phyloP scores from a whole-genome alignment of 2,797 vertebrate genomes.

The Saxicola maurus region DNA sequence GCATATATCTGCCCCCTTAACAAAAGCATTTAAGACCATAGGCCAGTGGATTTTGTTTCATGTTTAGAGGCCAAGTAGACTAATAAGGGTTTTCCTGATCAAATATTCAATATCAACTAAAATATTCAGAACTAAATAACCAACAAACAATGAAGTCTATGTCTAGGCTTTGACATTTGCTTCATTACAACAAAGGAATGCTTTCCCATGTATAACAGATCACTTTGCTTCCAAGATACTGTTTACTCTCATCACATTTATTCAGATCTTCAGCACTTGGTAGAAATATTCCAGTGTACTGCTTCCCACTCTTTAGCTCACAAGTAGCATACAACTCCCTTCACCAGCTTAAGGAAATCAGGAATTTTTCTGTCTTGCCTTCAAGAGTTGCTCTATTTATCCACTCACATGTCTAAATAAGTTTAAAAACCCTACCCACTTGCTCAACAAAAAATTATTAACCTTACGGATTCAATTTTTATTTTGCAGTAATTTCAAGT shows the following conservation, averaged over 20 bases:
- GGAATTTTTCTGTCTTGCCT: background rate
- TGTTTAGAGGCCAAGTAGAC: background rate
- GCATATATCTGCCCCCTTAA: background rate
- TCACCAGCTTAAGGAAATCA: background rate
- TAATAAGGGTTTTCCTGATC: background rate
- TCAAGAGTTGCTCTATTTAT: background rate
- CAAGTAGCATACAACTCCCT: rapidly evolving
- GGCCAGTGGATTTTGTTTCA: background rate
- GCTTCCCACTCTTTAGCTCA: background rate
- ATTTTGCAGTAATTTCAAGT: background rate
- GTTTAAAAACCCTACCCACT: background rate
- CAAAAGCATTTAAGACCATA: background rate
- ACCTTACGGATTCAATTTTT: background rate
- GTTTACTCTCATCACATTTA: background rate
- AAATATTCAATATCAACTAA: background rate
- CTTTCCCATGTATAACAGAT: background rate
- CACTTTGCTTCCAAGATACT: background rate
- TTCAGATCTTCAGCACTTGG: background rate
- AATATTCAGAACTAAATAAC: background rate
- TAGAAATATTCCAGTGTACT: background rate
- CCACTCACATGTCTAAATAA: background rate
- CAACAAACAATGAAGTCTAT: background rate
- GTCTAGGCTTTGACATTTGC: background rate
- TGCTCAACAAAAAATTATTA: background rate
- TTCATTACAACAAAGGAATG: background rate